Evolutionary conservation across 2,113 vertebrate species (phyloP), one percentile per base, ranked within the genome.

Genomic region (Toxotes jaculatrix): DNA sequence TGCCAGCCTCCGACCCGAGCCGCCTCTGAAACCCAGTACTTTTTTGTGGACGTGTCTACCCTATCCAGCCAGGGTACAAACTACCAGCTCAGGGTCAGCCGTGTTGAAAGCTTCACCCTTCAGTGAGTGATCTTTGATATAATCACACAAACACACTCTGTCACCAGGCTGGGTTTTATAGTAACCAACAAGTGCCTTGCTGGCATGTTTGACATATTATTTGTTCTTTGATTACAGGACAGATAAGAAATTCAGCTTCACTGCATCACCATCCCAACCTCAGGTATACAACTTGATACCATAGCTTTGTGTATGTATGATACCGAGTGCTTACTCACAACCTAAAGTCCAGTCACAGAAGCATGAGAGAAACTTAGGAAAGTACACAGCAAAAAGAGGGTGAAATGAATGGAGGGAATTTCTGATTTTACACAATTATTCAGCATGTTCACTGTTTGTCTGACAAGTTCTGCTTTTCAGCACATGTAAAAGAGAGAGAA

Each of bases 21-120:
- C 0, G 94, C 95, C 64, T 94, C 95, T 0, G 97, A 99, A 94
- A 96, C 94, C 6, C 97, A 99, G 93, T 95, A 93, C 91, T 99
- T 99, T 92, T 99, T 96, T 0, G 96, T 99, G 79, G 98, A 99
- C 0, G 98, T 99, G 71, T 99, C 98, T 5, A 99, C 98, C 0
- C 93, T 99, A 19, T 97, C 98, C 3, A 89, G 69, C 23, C 80
- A 90, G 79, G 96, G 95, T 1, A 87, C 96, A 19, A 95, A 95
- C 4, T 99, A 97, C 93, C 96, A 95, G 92, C 96, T 99, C 69
- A 94, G 94, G 8, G 96, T 99, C 91, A 98, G 96, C 80, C 96
- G 95, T 0, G 96, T 99, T 69, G 96, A 98, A 47, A 96, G 97
- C 92, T 99, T 99, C 3, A 96, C 96, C n/a, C 93, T 99, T 88